These are phyloP conservation scores for Ahaetulla prasina DNA, from an alignment of 2,113 vertebrate genomes.

Conservation along the genomic window DNA sequence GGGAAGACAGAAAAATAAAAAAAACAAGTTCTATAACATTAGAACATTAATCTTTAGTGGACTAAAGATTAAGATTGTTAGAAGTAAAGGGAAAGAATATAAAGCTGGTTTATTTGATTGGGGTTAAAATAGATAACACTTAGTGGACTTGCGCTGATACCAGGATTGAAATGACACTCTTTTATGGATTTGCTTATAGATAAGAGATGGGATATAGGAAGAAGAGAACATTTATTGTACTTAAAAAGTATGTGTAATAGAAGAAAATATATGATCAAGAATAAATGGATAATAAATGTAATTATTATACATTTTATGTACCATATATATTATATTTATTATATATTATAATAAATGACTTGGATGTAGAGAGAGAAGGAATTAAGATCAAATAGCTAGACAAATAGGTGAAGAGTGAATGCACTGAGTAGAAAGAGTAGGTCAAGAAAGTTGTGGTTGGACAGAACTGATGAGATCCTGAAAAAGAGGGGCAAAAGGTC, in stretches of 20 bases:
- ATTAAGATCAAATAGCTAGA: not conserved
- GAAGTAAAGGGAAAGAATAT: not conserved
- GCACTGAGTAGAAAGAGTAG: not conserved
- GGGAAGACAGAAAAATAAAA: not conserved
- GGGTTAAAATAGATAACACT: not conserved
- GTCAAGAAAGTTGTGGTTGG: not conserved
- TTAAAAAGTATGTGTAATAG: not conserved
- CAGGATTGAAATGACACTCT: not conserved
- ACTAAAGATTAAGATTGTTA: not conserved
- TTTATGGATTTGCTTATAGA: not conserved
- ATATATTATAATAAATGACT: not conserved
- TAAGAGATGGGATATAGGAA: not conserved
- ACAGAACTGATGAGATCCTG: not conserved
- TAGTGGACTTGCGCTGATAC: not conserved
- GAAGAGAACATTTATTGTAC: not conserved
- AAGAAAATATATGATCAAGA: not conserved
- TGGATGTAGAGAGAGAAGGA: not conserved
- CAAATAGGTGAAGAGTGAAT: not conserved
- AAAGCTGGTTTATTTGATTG: not conserved
- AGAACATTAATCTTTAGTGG: no score
- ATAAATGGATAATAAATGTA: not conserved
- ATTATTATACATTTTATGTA: no score
- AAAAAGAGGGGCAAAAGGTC: not conserved
- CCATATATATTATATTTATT: no score
- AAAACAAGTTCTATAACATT: not conserved